These are phyloP conservation scores for Phylloscopus whistleri DNA, from an alignment of 2,113 vertebrate species.

Conservation along the genomic window DNA sequence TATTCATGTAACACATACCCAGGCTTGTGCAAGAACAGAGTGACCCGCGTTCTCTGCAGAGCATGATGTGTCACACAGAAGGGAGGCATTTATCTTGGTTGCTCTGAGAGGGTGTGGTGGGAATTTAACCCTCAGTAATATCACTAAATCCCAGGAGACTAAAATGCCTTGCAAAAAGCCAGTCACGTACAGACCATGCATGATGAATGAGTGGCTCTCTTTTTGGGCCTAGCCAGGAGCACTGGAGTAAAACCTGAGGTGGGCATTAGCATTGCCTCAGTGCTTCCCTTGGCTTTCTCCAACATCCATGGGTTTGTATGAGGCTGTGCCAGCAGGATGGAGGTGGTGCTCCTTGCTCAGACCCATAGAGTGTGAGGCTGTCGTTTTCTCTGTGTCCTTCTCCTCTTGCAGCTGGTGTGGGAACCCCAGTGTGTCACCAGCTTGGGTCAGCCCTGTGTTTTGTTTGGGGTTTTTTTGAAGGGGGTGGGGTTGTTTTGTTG, in stretches of 20 bases:
- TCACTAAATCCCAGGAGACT: constrained; percentile 27
- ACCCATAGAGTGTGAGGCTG: rapidly evolving
- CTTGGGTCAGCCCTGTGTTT: rapidly evolving
- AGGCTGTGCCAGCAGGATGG: rapidly evolving
- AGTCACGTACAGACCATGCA: neutral
- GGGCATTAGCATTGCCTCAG: neutral
- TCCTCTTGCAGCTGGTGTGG: neutral
- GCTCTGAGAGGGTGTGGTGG: constrained; percentile 34
- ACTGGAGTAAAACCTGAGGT: neutral
- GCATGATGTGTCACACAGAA: neutral
- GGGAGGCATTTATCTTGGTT: neutral
- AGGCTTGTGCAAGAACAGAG: neutral
- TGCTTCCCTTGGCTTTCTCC: neutral
- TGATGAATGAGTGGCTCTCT: neutral
- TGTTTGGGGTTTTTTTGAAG: neutral
- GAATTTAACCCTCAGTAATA: constrained; percentile 3
- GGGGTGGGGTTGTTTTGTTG: neutral
- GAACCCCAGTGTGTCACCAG: neutral
- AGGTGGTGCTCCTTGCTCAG: neutral
- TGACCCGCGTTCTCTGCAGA: neutral
- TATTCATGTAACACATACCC: neutral
- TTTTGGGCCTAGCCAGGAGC: neutral
- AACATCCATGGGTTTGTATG: rapidly evolving
- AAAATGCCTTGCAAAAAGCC: neutral
- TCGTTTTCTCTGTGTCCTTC: neutral